These are phyloP conservation scores for Momotus momota DNA, from an alignment of 2,797 vertebrate species.

Conservation along the genomic window DNA sequence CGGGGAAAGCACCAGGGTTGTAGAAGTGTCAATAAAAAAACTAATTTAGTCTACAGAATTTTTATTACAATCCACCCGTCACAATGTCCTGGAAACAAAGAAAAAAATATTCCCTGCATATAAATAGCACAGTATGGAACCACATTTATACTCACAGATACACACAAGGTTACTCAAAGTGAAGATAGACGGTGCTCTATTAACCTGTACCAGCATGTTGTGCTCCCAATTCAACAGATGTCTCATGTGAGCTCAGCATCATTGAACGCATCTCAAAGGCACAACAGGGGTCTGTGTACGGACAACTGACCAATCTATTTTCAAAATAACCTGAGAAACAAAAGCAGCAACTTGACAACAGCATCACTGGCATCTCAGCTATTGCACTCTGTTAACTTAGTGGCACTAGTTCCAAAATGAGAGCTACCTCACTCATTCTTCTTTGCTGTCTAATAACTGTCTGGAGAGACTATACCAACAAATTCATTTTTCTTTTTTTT, in stretches of 20 bases:
- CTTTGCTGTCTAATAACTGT: not conserved
- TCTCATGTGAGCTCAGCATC: not conserved
- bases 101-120: not conserved
- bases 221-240: not conserved
- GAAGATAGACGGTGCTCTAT: not conserved
- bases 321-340: not conserved
- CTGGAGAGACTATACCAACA: not conserved
- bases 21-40: not conserved
- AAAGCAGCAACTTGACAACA: not conserved
- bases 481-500: not conserved
- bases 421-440: not conserved
- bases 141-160: not conserved
- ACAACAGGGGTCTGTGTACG: not conserved
- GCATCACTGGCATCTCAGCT: not conserved
- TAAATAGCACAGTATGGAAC: not conserved
- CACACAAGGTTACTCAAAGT: not conserved
- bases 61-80: not conserved
- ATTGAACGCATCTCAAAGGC: not conserved
- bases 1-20: not conserved
- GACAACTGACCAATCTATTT: not conserved
- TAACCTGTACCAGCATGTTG: not conserved
- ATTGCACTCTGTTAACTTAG: not conserved
- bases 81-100: not conserved
- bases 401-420: not conserved
- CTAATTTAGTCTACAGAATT: not conserved